phyloP scores from a whole-genome alignment of 1,140 invertebrate species.

The Pseudomyrmex sp. region DNA sequence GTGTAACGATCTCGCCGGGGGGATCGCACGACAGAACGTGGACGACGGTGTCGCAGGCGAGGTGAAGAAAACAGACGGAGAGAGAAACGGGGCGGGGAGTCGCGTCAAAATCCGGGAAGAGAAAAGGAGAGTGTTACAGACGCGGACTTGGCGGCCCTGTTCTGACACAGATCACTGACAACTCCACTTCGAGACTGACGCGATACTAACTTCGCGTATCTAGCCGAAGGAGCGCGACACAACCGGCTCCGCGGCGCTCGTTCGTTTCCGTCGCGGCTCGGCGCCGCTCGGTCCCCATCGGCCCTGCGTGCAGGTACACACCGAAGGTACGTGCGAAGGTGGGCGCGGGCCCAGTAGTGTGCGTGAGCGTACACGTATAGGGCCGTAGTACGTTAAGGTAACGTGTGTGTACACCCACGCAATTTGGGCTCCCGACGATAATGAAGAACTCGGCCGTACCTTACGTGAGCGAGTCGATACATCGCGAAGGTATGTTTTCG shows the following conservation, averaged over 20 bases:
- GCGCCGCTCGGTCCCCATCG: slow-evolving; percentile 51
- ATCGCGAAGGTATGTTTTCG: background rate
- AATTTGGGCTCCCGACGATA: slow-evolving; percentile 70
- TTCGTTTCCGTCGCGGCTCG: slow-evolving; percentile 59
- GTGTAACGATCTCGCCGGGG: background rate
- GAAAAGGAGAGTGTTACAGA: slow-evolving; percentile 49
- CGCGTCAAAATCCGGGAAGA: slow-evolving; percentile 7
- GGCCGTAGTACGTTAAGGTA: slow-evolving; percentile 61
- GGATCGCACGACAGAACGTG: slow-evolving; percentile 12
- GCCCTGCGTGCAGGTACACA: background rate
- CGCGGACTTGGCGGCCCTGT: slow-evolving; percentile 69
- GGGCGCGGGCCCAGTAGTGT: background rate
- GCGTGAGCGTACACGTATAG: background rate
- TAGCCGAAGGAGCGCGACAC: slow-evolving; percentile 64
- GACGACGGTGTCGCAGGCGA: background rate
- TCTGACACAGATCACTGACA: slow-evolving; percentile 79
- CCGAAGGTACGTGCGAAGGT: background rate
- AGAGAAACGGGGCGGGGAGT: slow-evolving; percentile 17
- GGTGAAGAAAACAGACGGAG: slow-evolving; percentile 16
- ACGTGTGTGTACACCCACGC: slow-evolving; percentile 68
- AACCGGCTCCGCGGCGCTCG: slow-evolving; percentile 71
- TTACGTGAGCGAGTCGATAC: slow-evolving; percentile 52
- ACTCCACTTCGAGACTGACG: slow-evolving; percentile 77
- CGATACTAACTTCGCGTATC: slow-evolving; percentile 76
- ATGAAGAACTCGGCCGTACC: slow-evolving; percentile 67